Conservation (phyloP, 2,797 vertebrate genomes). For the Choloepus didactylus region DNA sequence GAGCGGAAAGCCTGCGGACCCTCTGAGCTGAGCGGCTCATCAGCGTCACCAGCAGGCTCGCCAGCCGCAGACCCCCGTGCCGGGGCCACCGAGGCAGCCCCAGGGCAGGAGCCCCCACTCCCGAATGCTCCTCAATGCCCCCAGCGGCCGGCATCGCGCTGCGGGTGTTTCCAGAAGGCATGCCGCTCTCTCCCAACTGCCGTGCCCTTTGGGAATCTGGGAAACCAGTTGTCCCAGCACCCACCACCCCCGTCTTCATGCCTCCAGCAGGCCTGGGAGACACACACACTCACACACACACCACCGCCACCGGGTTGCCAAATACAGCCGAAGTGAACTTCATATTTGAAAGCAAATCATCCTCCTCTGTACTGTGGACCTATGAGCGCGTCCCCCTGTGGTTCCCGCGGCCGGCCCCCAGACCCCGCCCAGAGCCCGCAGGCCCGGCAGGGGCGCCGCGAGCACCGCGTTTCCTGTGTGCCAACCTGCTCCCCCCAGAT, state of each 20-base stretch:
- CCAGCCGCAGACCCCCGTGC: accelerated
- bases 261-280: neutral
- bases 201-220: neutral
- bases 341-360: neutral
- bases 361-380: no score
- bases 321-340: neutral
- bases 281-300: accelerated
- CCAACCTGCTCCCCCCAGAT: neutral
- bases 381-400: neutral
- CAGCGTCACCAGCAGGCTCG: neutral
- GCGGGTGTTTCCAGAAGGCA: neutral
- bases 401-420: neutral
- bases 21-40: neutral
- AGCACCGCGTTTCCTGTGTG: neutral
- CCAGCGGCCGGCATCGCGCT: neutral
- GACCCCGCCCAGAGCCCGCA: neutral
- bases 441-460: neutral
- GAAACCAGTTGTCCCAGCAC: neutral
- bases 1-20: slow-evolving; percentile 8
- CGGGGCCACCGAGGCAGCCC: neutral
- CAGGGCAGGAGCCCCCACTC: neutral
- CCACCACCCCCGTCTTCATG: neutral
- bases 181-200: neutral
- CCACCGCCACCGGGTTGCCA: no score
- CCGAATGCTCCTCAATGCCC: neutral